Percentiles rank a stretch among this genome's conserved stretches.
Evolutionary conservation across 2,113 vertebrate genomes (phyloP).

Genomic region (Electrona antarctica): DNA sequence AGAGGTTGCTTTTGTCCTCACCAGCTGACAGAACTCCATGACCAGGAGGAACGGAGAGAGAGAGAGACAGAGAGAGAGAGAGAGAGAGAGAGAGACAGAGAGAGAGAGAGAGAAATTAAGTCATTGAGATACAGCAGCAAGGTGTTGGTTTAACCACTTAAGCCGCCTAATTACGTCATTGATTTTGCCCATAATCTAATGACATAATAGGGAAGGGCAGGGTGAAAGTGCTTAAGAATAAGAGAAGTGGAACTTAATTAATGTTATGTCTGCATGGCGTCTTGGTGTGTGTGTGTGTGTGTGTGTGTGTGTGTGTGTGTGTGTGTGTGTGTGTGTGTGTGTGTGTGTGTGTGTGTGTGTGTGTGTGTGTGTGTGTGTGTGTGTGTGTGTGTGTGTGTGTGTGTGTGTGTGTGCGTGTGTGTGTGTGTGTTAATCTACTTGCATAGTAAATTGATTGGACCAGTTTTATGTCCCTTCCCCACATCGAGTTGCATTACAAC

Average conservation of each 20-base stretch:
- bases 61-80: no score
- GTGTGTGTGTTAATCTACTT: constrained; percentile 24
- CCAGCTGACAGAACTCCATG: constrained; percentile 95
- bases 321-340: not conserved
- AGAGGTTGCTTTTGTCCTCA: constrained; percentile 62
- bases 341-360: not conserved
- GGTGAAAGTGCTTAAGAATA: not conserved
- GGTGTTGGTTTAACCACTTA: no score
- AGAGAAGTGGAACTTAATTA: constrained; percentile 3
- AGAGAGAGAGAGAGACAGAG: not conserved
- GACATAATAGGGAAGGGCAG: no score
- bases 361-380: not conserved
- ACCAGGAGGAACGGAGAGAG: constrained; percentile 84
- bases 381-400: not conserved
- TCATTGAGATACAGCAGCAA: no score
- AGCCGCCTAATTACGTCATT: no score
- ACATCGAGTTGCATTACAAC: no score
- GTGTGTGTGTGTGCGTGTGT: not conserved
- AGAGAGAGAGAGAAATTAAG: no score
- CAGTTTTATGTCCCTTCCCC: constrained; percentile 6
- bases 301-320: not conserved
- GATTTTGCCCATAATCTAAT: no score
- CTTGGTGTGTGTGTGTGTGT: not conserved
- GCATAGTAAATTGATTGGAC: constrained; percentile 36
- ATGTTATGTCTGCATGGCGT: not conserved